Evolutionary conservation across 2,888 invertebrate genomes (phyloP).

Genomic region (Mesorhabditis spiculigera): DNA sequence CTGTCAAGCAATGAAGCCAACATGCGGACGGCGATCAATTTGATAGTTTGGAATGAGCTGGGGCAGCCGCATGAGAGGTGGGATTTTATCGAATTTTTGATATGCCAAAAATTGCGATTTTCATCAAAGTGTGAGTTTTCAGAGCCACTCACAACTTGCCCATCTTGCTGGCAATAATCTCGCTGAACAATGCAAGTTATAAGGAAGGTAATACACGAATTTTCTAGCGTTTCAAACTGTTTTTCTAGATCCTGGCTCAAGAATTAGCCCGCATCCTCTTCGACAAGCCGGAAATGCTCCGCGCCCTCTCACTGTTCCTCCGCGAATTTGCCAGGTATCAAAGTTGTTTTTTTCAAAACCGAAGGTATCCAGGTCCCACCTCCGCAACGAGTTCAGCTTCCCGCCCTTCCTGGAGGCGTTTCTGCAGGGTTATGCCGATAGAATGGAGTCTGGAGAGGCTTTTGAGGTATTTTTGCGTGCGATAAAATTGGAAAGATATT

Average conservation of each 20-base stretch:
- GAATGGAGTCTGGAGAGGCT: not conserved
- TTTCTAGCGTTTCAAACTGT: not conserved
- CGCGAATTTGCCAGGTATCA: not conserved
- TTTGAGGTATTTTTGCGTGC: not conserved
- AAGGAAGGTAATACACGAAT: not conserved
- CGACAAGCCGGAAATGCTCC: not conserved
- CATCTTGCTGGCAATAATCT: not conserved
- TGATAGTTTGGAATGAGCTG: no score
- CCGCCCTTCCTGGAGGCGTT: not conserved
- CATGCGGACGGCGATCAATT: no score
- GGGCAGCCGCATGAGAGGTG: no score
- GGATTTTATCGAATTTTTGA: no score
- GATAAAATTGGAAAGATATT: not conserved
- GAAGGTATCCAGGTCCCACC: not conserved
- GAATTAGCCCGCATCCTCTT: not conserved
- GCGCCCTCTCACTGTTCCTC: not conserved
- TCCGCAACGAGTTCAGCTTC: not conserved
- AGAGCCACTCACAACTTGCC: not conserved
- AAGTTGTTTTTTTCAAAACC: not conserved
- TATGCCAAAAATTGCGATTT: no score
- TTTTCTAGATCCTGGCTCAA: conserved; percentile 1
- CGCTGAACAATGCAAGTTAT: not conserved
- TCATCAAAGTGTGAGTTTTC: not conserved
- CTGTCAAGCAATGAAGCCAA: no score
- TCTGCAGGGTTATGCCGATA: not conserved